Evolutionary conservation across 2,797 vertebrate genomes (phyloP).

Genomic region (Lacerta bilineata): DNA sequence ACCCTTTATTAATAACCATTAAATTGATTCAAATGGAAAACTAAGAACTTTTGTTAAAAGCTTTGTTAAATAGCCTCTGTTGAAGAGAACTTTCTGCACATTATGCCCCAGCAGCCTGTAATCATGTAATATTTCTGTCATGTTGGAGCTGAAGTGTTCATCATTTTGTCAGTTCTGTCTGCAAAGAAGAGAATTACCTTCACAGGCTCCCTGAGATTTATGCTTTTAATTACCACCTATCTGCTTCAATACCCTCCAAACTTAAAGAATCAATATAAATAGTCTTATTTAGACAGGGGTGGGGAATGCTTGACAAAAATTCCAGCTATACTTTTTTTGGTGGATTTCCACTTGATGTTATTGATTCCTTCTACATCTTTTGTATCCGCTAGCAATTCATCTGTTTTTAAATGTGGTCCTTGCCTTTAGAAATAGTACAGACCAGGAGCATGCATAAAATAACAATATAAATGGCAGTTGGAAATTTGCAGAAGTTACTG

Average conservation of each 20-base stretch:
- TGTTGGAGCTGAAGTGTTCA: conserved; percentile 77
- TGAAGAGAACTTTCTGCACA: conserved; percentile 67
- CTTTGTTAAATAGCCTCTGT: conserved; percentile 67
- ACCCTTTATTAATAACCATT: conserved; percentile 45
- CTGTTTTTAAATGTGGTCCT: conserved; percentile 2
- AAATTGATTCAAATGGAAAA: conserved; percentile 55
- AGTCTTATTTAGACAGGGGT: conserved; percentile 78
- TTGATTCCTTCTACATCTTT: conserved; percentile 63
- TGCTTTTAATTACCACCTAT: conserved; percentile 84
- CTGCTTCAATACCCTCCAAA: conserved; percentile 75
- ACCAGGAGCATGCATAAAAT: not conserved
- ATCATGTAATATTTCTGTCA: conserved; percentile 80
- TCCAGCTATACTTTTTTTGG: conserved; percentile 62
- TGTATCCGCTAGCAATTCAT: conserved; percentile 35
- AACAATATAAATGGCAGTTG: conserved; percentile 33
- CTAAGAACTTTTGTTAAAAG: conserved; percentile 67
- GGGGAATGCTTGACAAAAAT: conserved; percentile 74
- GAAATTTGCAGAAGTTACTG: conserved; percentile 54
- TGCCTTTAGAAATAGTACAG: not conserved
- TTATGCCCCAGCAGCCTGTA: conserved; percentile 68
- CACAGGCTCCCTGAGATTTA: conserved; percentile 80
- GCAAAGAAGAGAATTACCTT: conserved; percentile 80
- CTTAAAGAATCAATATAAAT: conserved; percentile 79
- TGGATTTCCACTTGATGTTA: conserved; percentile 72
- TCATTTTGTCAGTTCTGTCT: conserved; percentile 84